A percentile compares a stretch with the other conserved stretches of the same genome.
Evolutionary conservation across 2,113 vertebrate genomes (phyloP).

Genomic region (Fulica atra): DNA sequence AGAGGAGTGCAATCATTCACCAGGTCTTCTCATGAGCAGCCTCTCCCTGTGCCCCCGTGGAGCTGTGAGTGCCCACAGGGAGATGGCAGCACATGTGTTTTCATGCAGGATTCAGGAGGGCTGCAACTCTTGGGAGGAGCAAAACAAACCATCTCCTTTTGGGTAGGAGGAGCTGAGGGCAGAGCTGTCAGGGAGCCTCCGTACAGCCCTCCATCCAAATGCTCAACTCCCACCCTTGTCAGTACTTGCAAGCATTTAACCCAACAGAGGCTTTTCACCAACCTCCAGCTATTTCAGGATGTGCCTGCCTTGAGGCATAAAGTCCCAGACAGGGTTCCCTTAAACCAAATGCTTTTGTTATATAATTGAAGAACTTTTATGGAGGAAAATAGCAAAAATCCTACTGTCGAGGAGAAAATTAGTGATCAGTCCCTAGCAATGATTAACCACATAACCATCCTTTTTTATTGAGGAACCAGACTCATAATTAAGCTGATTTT

Average conservation of each 20-base stretch:
- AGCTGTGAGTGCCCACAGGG: background rate
- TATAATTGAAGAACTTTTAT: conserved; percentile 17
- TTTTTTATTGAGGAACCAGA: conserved; percentile 20
- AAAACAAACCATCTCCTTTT: background rate
- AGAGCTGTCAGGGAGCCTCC: background rate
- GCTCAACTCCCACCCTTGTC: conserved; percentile 4
- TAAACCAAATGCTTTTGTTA: background rate
- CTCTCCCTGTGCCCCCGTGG: background rate
- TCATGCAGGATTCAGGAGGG: background rate
- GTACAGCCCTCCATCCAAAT: background rate
- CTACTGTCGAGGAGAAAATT: conserved; percentile 4
- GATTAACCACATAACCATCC: background rate
- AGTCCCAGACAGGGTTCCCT: conserved; percentile 5
- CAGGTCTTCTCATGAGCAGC: background rate
- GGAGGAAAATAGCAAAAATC: background rate
- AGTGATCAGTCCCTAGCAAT: background rate
- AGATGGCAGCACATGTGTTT: background rate
- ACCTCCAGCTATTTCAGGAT: background rate
- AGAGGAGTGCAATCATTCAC: background rate
- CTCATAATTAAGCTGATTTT: background rate
- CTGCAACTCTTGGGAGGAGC: background rate
- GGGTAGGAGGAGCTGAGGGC: background rate
- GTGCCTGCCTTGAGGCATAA: background rate
- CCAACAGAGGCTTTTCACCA: background rate
- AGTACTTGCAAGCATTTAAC: conserved; percentile 29